Base-by-base conservation (phyloP, 1,140 invertebrate species). In the Plutomurus gul region DNA sequence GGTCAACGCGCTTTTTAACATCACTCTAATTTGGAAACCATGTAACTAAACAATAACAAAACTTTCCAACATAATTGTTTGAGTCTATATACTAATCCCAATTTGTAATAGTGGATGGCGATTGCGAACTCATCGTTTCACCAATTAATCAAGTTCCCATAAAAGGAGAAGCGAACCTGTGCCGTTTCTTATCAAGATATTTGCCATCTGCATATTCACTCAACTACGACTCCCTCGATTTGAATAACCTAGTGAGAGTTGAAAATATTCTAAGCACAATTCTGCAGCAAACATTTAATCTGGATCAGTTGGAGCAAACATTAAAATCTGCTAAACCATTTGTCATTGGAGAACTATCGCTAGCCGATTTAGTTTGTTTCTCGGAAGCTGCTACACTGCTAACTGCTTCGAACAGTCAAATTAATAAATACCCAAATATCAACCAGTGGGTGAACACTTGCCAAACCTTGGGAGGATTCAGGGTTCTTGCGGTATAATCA, bases 361-460 rank as follows among this genome's bases (percentile, higher is more conserved):
- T 80, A 6, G 78, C 78, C 10, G 77, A 79, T 60, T 75, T 74
- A 22, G 30, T 79, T 27, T 75, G n/a, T 5, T 79, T 79, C 30
- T 74, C 77, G 10, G 47, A 72, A n/a, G 77, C 60, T 40, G 72
- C 72, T 18, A 22, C 30, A 30, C 6, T 30, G 16, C 43, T 79
- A 22, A n/a, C 20, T 13, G 33, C 27, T 20, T 18, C 46, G n/a
- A 8, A 47, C 11, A 56, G 74, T 10, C 10, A 11, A 18, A 39
- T 72, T 18, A 51, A n/a, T n/a, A 74, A 74, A 4, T 70, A 73
- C 39, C 72, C 77, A 1, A 18, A 65, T 36, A 47, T 79, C 20
- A 10, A n/a, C 22, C 11, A n/a, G 16, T 79, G 77, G 77, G 51
- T 79, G 4, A 73, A 60, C 3, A 33, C 30, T 30, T 79, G 77